A percentile compares a stretch with the other conserved stretches of the same genome.
Conservation (phyloP, 1,140 invertebrate species). For the Onthophagus taurus region DNA sequence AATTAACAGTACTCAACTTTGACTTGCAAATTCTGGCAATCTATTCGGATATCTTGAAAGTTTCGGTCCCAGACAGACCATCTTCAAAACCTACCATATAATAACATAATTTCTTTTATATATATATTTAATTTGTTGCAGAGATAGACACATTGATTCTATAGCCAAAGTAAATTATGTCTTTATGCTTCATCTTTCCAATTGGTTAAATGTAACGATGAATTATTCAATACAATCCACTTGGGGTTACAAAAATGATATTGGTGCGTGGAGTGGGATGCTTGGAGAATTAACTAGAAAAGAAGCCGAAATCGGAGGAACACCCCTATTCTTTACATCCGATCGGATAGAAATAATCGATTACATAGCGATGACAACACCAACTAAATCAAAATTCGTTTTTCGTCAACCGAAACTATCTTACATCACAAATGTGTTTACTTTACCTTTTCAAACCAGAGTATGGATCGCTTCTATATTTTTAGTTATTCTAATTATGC, state of each 20-base stretch:
- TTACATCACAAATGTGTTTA: conserved; percentile 53
- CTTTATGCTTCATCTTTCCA: conserved; percentile 43
- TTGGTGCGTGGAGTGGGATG: conserved; percentile 51
- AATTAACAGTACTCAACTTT: too few species aligned
- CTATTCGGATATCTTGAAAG: too few species aligned
- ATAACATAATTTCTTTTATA: too few species aligned
- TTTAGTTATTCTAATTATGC: conserved; percentile 40
- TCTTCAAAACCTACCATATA: too few species aligned
- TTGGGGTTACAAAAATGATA: conserved; percentile 44
- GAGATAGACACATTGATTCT: conserved; percentile 49
- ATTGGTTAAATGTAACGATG: conserved; percentile 48
- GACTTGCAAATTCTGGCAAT: too few species aligned
- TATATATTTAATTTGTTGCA: conserved; percentile 25
- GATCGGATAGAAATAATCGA: conserved; percentile 49
- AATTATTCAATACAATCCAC: conserved; percentile 41
- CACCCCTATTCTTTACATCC: conserved; percentile 48
- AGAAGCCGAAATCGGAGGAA: conserved; percentile 53
- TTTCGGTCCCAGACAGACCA: too few species aligned
- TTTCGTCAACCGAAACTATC: conserved; percentile 58
- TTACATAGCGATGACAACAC: conserved; percentile 51
- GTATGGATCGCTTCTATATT: conserved; percentile 48
- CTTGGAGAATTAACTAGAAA: conserved; percentile 47
- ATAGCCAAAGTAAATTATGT: conserved; percentile 55
- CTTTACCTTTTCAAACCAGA: conserved; percentile 46
- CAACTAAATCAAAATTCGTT: conserved; percentile 50